Evolutionary conservation across 2,797 vertebrate genomes (phyloP).

Genomic region (Gallinago solitaria): DNA sequence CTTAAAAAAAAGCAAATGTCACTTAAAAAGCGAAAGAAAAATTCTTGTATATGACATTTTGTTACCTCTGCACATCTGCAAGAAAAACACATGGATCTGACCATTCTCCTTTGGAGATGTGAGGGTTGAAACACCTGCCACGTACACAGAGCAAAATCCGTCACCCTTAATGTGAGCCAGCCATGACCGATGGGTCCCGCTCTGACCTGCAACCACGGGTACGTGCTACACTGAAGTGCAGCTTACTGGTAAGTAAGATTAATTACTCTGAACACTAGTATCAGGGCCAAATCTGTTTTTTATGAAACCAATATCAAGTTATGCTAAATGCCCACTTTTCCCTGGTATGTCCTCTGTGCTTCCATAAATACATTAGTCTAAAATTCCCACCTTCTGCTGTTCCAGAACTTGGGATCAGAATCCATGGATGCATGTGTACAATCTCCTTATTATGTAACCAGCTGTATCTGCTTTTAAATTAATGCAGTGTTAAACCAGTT

Average conservation of each 20-base stretch:
- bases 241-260: background rate
- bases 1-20: background rate
- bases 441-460: background rate
- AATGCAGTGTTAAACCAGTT: background rate
- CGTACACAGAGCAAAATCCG: background rate
- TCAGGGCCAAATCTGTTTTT: background rate
- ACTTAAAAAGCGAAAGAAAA: background rate
- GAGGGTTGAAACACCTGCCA: background rate
- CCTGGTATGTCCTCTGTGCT: too few species aligned
- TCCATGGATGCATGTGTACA: background rate
- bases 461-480: background rate
- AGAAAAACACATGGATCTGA: background rate
- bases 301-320: background rate
- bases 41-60: background rate
- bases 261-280: background rate
- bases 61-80: background rate
- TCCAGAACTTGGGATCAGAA: background rate
- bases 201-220: background rate
- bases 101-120: background rate
- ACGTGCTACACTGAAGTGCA: background rate
- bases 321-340: background rate
- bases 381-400: background rate
- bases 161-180: background rate
- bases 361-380: background rate
- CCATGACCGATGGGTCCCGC: background rate